phyloP scores from a whole-genome alignment of 2,888 invertebrate genomes.

The Lasioglossum leucozonium region DNA sequence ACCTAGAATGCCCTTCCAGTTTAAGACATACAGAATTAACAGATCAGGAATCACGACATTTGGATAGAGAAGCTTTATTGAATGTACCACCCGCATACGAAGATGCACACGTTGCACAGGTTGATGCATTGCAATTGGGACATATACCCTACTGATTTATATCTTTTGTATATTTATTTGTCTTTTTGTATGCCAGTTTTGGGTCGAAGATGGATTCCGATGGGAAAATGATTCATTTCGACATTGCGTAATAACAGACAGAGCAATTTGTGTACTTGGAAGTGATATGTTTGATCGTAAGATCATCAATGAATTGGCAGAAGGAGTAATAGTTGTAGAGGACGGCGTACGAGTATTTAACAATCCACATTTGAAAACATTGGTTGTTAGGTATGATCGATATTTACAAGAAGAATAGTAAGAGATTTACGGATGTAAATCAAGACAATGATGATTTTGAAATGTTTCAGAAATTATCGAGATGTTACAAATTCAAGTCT shows the following conservation, averaged over 20 bases:
- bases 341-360: constrained; percentile 76
- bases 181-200: constrained; percentile 45
- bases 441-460: constrained; percentile 13
- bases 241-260: constrained; percentile 74
- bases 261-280: constrained; percentile 80
- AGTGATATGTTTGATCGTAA: constrained; percentile 75
- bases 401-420: neutral
- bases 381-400: constrained; percentile 80
- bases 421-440: neutral
- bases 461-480: constrained; percentile 86
- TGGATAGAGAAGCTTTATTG: constrained; percentile 68
- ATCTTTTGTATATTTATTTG: neutral
- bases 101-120: constrained; percentile 74
- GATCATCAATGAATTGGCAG: constrained; percentile 72
- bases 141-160: neutral
- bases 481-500: constrained; percentile 88
- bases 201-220: constrained; percentile 62
- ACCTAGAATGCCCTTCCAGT: constrained; percentile 85
- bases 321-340: constrained; percentile 74
- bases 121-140: constrained; percentile 26
- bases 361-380: constrained; percentile 80
- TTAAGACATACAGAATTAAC: constrained; percentile 58
- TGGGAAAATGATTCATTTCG: constrained; percentile 54
- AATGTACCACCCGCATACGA: constrained; percentile 72
- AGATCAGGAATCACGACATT: constrained; percentile 64